Base-by-base conservation (phyloP, 2,797 vertebrate genomes). In the Lepilemur septentrionalis region DNA sequence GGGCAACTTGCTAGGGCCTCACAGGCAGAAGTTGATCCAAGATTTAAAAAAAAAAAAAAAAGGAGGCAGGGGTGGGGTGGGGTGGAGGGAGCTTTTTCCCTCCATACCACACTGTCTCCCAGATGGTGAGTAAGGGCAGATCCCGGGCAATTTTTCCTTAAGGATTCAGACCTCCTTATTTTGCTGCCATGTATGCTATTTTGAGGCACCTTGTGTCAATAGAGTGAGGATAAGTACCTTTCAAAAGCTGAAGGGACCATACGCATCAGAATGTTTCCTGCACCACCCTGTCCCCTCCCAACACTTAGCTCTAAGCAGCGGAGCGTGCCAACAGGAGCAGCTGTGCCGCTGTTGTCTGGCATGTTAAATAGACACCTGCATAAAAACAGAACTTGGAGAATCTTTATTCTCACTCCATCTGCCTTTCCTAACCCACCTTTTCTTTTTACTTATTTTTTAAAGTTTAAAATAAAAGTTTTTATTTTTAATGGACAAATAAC, bases 181-280 rank as follows among this genome's bases (percentile, higher is more conserved):
- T 57, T 79, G 61, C 9, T 48, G 41, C 10, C 41, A 48, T 32
- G 48, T 38, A 23, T 4, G 9, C 69, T 86, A 76, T 73, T 89
- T 79, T 48, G 63, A 85, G 35, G 35, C n/a, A 52, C 48, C 12
- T 57, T 17, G 0, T 25, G 23, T 83, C 84, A 48, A 14, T 20
- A 83, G 7, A 55, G 43, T 69, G 73, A 70, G 17, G 25, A 79
- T 65, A 25, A 86, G 20, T 17, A 30, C 11, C 30, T 94, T 72
- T 72, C 46, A 70, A 76, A 85, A 69, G 8, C 50, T 28, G 59
- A 55, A 67, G 70, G 41, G 30, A 30, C 38, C 52, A 9, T 20
- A 59, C 0, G 0, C 1, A 2, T 0, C 59, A 20, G 84, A 14
- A 12, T 25, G 10, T 59, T n/a, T 38, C 18, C 63, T 41, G 35